Evolutionary conservation across 2,113 vertebrate species (phyloP).

Genomic region (Silurus glanis): DNA sequence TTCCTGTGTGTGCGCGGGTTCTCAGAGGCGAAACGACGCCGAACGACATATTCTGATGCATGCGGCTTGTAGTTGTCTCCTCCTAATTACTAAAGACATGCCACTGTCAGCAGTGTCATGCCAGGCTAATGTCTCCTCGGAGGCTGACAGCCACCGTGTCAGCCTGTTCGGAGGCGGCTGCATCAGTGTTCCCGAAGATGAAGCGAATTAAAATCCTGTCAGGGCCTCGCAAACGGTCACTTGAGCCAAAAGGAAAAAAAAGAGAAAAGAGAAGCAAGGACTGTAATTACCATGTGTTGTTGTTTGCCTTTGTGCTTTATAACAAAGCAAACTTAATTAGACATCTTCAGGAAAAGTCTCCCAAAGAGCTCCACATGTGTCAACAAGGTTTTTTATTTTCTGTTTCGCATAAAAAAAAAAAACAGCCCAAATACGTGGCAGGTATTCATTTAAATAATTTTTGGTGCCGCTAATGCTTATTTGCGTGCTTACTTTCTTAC

Average conservation of each 20-base stretch:
- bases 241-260: conserved; percentile 46
- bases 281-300: conserved; percentile 55
- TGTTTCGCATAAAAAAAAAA: background rate
- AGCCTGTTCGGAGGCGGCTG: conserved; percentile 42
- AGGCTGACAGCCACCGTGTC: conserved; percentile 51
- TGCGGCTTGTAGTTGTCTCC: conserved; percentile 23
- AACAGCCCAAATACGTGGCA: conserved; percentile 28
- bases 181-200: conserved; percentile 39
- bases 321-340: conserved; percentile 60
- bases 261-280: conserved; percentile 1
- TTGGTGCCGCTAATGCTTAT: conserved; percentile 40
- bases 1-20: background rate
- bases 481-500: conserved; percentile 42
- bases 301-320: conserved; percentile 51
- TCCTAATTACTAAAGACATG: conserved; percentile 56
- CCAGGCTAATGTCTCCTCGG: conserved; percentile 49
- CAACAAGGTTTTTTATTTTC: conserved; percentile 32
- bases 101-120: conserved; percentile 54
- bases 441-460: conserved; percentile 54
- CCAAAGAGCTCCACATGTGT: conserved; percentile 35
- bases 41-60: conserved; percentile 40
- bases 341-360: conserved; percentile 47
- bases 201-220: conserved; percentile 55
- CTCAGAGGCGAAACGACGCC: too few species aligned
- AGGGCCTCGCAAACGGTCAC: conserved; percentile 52